Evolutionary conservation across 2,797 vertebrate genomes (phyloP), one percentile per base, ranked within the genome.

Genomic region (Carapus acus): DNA sequence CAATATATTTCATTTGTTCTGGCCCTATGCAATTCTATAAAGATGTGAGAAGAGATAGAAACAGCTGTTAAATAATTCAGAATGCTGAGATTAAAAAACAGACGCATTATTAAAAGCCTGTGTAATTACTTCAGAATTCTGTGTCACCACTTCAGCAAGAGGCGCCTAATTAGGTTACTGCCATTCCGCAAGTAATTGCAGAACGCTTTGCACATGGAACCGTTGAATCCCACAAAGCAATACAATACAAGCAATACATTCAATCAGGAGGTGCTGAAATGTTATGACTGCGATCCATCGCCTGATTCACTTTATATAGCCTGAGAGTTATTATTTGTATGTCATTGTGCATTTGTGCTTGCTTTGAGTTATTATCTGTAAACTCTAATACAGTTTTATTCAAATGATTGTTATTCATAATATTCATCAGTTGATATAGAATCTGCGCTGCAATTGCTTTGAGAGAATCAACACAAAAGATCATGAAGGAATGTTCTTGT

Each of bases 21-120:
- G 21, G 42, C 2, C 49, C 2, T 7, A 34, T 11, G 4, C 22
- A 12, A 43, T 47, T 34, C 37, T 56, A 40, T 44, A 46, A 64
- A 55, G 59, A 62, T 58, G 51, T 17, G 52, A 60, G 70, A 68
- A 65, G 16, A 13, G 63, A 56, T 36, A 15, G 66, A 85, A 83
- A 69, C 72, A 81, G 74, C 78, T 83, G 82, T 76, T 90, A 81
- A 88, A 89, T 90, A 86, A 90, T 90, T 89, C 83, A 90, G 69
- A 62, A 85, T 43, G 62, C 56, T 43, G 73, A 87, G 83, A 89
- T 90, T 87, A 89, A 88, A 88, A 85, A 81, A 78, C 29, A 53
- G 66, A 52, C 12, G 44, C 36, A 72, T 88, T 90, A 88, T 89
- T 89, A 87, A 85, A 87, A 85, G 81, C 44, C 54, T n/a, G 69